Base-by-base conservation (phyloP, 2,888 invertebrate genomes). In the Hirudinaria manillensis region DNA sequence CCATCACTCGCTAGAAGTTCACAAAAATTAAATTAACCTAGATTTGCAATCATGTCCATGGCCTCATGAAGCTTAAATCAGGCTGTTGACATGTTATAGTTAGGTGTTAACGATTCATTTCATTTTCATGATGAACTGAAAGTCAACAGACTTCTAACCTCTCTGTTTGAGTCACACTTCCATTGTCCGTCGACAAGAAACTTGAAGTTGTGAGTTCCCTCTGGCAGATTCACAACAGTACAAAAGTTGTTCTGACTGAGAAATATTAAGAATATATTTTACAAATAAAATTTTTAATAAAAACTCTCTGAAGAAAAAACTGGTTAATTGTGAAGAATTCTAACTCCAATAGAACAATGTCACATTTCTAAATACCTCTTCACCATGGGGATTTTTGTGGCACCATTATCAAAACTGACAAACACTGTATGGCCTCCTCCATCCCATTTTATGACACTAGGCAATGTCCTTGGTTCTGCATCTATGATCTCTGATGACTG, bases 371-470 rank as follows among this genome's bases (percentile, higher is more conserved):
- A 71, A 29, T 71, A 77, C 77, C 88, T 95, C 85, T 93, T 94
- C 0, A 94, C 96, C 92, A 98, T 93, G 0, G 96, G 96, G 78
- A 98, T 90, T 81, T 85, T 86, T 16, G 92, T 90, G 85, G 94
- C 93, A 97, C 98, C 98, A 78, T 92, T 91, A 70, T 94, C 93
- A 85, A 96, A 97, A 61, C 93, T 94, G 73, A 94, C 91, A 80
- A 85, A 87, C 3, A 92, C 92, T 83, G 94, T 92, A 86, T 93
- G 94, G 36, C 95, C 96, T 76, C 95, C 95, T 75, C 95, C 94
- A 87, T 95, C 94, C 96, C 96, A 96, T 84, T 95, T 94, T 84
- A 96, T 93, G 66, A 96, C 95, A 75, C 96, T 96, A 1, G 96
- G 96, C 79, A 92, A 78, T 65, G 81, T 78, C 55, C 80, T 79